Percentiles rank a stretch among this genome's conserved stretches.
These are phyloP conservation scores for Kryptolebias marmoratus DNA, from an alignment of 2,113 vertebrate genomes.

Conservation along the genomic window DNA sequence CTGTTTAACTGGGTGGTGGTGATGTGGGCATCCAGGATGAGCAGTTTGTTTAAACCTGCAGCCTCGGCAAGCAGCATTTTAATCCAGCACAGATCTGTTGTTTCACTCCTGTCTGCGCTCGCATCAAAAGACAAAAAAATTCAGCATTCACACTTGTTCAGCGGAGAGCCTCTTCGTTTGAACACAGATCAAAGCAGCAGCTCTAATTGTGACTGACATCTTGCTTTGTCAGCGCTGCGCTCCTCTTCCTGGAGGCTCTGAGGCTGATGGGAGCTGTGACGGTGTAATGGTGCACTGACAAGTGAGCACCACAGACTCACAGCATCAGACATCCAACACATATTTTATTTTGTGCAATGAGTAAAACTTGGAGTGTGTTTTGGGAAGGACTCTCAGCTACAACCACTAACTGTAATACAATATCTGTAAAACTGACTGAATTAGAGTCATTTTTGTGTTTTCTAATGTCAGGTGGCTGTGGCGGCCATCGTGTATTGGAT, in stretches of 20 bases:
- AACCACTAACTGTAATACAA: no score
- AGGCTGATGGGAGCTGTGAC: constrained; percentile 14
- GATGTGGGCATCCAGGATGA: constrained; percentile 4
- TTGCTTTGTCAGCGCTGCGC: constrained; percentile 48
- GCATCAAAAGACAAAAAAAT: background rate
- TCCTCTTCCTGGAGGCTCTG: constrained; percentile 2
- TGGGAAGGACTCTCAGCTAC: no score
- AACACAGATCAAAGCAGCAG: background rate
- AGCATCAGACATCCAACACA: constrained; percentile 9
- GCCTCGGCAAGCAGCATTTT: constrained; percentile 9
- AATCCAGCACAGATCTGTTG: background rate
- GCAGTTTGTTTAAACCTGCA: constrained; percentile 31
- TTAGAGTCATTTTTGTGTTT: no score
- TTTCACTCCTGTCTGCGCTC: background rate
- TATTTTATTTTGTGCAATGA: no score
- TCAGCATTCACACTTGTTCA: no score
- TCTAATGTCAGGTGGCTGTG: no score
- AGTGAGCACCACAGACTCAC: background rate
- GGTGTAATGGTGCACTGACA: constrained; percentile 23
- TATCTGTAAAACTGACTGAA: no score
- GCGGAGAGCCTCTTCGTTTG: background rate
- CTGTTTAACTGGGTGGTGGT: constrained; percentile 27
- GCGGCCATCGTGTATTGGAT: no score
- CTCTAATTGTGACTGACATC: constrained; percentile 38
- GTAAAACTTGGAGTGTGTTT: no score